phyloP scores from a whole-genome alignment of 2,113 vertebrate species.

The Leiothrix lutea region DNA sequence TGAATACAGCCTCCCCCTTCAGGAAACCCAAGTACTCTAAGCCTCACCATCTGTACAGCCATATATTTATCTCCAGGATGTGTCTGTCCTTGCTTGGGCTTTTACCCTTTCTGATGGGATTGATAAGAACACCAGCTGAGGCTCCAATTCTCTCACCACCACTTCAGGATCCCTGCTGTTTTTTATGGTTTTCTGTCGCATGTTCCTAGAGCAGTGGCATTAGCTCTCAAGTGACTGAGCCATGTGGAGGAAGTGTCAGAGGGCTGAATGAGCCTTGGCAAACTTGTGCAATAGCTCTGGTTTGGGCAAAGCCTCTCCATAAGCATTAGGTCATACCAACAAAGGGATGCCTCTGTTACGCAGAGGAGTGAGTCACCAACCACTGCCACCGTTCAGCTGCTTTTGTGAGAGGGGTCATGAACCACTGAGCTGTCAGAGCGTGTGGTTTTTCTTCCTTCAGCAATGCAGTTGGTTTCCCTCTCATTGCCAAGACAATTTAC shows the following conservation, averaged over 20 bases:
- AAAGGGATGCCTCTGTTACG: background rate
- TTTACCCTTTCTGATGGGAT: background rate
- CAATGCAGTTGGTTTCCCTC: constrained; percentile 12
- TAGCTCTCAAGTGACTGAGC: background rate
- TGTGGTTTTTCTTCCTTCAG: constrained; percentile 11
- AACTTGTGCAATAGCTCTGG: background rate
- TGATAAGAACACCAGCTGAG: constrained; percentile 47
- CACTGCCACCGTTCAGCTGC: background rate
- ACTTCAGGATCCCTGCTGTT: background rate
- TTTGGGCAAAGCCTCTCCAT: background rate
- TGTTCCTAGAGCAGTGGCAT: background rate
- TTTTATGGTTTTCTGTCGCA: background rate
- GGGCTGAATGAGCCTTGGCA: background rate
- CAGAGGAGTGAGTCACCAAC: constrained; percentile 29
- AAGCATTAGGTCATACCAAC: background rate
- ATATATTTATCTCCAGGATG: constrained; percentile 58
- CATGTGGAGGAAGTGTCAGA: background rate
- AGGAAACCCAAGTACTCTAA: constrained; percentile 47
- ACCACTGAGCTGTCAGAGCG: background rate
- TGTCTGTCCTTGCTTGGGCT: constrained; percentile 42
- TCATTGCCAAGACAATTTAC: constrained; percentile 34
- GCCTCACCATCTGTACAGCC: constrained; percentile 43
- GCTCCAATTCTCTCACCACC: background rate
- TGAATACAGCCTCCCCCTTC: constrained; percentile 15
- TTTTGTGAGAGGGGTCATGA: background rate